Evolutionary conservation across 1,140 invertebrate species (phyloP).

Genomic region (Harlomillsia oculata): DNA sequence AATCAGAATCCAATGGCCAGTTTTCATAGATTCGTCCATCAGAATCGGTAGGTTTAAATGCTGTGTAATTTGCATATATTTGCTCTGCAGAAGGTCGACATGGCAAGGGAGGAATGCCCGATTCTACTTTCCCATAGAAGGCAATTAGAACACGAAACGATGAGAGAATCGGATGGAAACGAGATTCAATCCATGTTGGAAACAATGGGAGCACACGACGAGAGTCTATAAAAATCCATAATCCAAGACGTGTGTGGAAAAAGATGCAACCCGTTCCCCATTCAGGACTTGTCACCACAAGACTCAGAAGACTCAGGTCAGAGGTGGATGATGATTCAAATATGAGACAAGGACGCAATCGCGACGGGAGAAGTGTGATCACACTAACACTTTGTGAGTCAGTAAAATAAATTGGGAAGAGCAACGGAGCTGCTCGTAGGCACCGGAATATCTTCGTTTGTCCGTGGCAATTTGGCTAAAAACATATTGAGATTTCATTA

Average conservation of each 20-base stretch:
- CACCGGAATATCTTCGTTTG: constrained; percentile 30
- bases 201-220: constrained; percentile 3
- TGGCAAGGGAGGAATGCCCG: background rate
- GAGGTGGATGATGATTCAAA: constrained; percentile 20
- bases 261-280: constrained; percentile 18
- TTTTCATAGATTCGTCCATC: constrained; percentile 32
- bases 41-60: too few relatives aligned
- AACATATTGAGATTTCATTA: constrained; percentile 3
- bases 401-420: constrained; percentile 26
- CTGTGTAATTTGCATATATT: background rate
- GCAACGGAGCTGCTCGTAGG: constrained; percentile 13
- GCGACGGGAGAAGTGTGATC: constrained; percentile 2
- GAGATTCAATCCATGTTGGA: constrained; percentile 11
- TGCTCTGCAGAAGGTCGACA: background rate
- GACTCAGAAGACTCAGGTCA: constrained; percentile 14
- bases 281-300: constrained; percentile 11
- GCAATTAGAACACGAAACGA: constrained; percentile 5
- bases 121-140: constrained; percentile 17
- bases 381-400: background rate
- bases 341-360: constrained; percentile 22
- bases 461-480: constrained; percentile 32
- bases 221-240: constrained; percentile 32
- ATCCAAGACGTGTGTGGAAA: constrained; percentile 27
- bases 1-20: constrained; percentile 34
- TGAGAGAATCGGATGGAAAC: constrained; percentile 6